These are phyloP conservation scores for Okapia johnstoni DNA, from an alignment of 2,113 vertebrate species.

Conservation along the genomic window DNA sequence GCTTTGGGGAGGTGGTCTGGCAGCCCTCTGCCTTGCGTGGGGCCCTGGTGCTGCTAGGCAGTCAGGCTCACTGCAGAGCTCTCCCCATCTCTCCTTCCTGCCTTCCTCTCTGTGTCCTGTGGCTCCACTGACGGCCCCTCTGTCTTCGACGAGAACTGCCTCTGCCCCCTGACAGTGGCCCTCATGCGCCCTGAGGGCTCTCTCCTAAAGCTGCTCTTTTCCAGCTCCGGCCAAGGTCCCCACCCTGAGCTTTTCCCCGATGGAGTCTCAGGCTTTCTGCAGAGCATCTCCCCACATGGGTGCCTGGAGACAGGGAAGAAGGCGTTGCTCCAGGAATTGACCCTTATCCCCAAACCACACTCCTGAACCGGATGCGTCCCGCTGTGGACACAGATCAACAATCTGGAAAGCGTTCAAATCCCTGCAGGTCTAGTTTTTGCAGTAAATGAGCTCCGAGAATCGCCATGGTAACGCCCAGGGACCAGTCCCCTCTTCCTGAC, in stretches of 20 bases:
- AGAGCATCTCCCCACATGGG: no score
- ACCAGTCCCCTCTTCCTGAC: background rate
- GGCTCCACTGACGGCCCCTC: accelerated
- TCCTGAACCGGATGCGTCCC: background rate
- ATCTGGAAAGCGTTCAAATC: background rate
- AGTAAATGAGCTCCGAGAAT: background rate
- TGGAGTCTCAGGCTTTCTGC: background rate
- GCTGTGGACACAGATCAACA: background rate
- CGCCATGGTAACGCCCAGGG: background rate
- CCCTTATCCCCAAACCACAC: background rate
- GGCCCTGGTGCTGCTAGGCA: background rate
- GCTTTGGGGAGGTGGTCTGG: background rate
- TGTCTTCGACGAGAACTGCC: accelerated
- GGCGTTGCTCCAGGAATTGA: background rate
- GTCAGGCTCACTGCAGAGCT: accelerated
- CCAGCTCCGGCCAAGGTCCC: background rate
- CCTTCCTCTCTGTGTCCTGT: accelerated
- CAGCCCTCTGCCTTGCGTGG: background rate
- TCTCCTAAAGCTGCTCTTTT: background rate
- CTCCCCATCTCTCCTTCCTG: no score
- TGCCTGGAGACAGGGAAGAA: background rate
- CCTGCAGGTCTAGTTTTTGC: no score
- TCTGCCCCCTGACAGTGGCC: accelerated
- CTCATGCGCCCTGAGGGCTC: accelerated
- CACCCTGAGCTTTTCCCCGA: accelerated